These are phyloP conservation scores for Tipula helvola DNA, from an alignment of 2,888 invertebrate species.

Conservation along the genomic window DNA sequence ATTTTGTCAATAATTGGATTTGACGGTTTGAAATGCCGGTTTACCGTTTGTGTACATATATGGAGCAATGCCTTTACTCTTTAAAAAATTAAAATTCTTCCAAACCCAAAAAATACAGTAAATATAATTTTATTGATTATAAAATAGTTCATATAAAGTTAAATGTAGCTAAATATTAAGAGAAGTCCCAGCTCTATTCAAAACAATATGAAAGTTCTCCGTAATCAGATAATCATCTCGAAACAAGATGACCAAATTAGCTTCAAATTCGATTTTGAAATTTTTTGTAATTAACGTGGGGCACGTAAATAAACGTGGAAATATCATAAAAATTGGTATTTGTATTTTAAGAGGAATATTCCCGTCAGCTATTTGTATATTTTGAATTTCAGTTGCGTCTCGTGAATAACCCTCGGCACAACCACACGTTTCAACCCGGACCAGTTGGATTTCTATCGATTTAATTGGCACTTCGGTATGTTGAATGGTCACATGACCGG, in stretches of 20 bases:
- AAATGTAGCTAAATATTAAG: neutral
- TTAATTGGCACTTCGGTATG: slow-evolving; percentile 73
- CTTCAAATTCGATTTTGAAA: slow-evolving; percentile 94
- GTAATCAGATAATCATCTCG: slow-evolving; percentile 87
- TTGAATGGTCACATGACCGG: slow-evolving; percentile 74
- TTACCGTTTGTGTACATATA: too few relatives aligned
- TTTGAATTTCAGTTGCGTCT: slow-evolving; percentile 92
- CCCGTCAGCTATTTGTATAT: slow-evolving; percentile 93
- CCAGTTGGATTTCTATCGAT: slow-evolving; percentile 87
- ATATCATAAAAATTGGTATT: slow-evolving; percentile 89
- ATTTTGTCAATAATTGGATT: too few relatives aligned
- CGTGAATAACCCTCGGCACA: slow-evolving; percentile 67
- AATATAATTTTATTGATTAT: neutral
- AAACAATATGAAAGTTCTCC: slow-evolving; percentile 66
- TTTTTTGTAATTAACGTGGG: slow-evolving; percentile 80
- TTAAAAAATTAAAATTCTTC: too few relatives aligned
- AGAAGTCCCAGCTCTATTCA: slow-evolving; percentile 21
- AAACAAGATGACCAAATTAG: slow-evolving; percentile 85
- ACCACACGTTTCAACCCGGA: slow-evolving; percentile 91
- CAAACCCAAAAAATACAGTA: neutral
- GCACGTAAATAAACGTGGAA: slow-evolving; percentile 90
- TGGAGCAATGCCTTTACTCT: too few relatives aligned
- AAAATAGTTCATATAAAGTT: neutral
- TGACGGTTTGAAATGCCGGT: too few relatives aligned
- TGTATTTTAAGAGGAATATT: slow-evolving; percentile 69